Conservation (phyloP, 1,140 invertebrate genomes). For the Sycophaga agraensis region DNA sequence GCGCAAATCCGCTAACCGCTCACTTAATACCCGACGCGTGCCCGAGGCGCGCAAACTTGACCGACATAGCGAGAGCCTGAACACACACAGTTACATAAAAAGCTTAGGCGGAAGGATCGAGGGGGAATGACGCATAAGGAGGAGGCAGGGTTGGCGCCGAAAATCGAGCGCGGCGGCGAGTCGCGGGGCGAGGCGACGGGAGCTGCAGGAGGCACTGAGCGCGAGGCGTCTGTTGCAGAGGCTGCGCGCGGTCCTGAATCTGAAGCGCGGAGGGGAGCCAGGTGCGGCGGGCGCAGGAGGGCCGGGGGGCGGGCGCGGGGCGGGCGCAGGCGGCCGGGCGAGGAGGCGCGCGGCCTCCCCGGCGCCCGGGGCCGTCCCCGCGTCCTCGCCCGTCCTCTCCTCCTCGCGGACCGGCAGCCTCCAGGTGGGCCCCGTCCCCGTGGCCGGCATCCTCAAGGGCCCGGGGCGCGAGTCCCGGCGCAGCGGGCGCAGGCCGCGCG, state of each 20-base stretch:
- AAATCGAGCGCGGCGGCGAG: no score
- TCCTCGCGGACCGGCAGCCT: constrained; percentile 2
- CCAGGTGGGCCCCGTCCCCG: no score
- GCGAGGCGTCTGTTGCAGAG: constrained; percentile 8
- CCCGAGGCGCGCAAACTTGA: no score
- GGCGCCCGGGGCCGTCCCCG: neutral
- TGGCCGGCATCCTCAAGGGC: constrained; percentile 38
- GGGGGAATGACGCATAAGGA: neutral
- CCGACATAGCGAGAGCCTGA: no score
- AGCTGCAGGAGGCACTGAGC: neutral
- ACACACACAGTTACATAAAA: no score
- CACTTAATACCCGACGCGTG: no score
- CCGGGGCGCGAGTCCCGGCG: constrained; percentile 24
- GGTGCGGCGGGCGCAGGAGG: neutral
- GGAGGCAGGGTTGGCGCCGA: no score
- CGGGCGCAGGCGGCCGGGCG: neutral
- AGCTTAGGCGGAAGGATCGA: neutral
- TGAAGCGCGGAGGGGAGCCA: constrained; percentile 13
- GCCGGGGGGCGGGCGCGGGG: neutral
- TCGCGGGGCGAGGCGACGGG: no score
- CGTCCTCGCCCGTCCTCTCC: neutral
- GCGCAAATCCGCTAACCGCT: no score
- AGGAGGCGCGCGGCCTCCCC: constrained; percentile 1
- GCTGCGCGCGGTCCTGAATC: constrained; percentile 24
- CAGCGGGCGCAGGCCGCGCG: neutral